These are phyloP conservation scores for Phenganax stokvisi DNA, from an alignment of 92 coral and sea anemone genomes.

Conservation along the genomic window DNA sequence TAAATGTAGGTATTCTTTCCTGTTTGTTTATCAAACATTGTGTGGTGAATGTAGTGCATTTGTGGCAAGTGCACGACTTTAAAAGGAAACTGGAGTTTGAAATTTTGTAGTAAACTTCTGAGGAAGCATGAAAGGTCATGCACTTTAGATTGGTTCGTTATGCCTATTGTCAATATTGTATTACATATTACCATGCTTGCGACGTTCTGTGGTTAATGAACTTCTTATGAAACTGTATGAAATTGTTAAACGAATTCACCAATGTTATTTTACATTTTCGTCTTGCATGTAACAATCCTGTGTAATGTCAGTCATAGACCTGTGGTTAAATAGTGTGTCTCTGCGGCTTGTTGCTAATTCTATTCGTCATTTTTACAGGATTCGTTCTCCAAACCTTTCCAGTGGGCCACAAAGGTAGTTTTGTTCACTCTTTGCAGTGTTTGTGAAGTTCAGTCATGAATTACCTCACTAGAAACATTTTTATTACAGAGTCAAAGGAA, in stretches of 20 bases:
- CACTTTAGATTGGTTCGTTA: too few relatives aligned
- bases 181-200: too few relatives aligned
- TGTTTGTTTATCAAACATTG: neutral
- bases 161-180: too few relatives aligned
- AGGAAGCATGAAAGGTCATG: too few relatives aligned
- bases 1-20: slow-evolving; percentile 15
- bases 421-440: neutral
- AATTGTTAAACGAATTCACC: too few relatives aligned
- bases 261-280: too few relatives aligned
- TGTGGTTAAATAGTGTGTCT: too few relatives aligned
- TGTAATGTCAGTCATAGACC: too few relatives aligned
- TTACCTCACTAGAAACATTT: neutral
- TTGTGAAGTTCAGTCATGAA: neutral
- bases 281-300: too few relatives aligned
- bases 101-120: too few relatives aligned
- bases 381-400: slow-evolving; percentile 28
- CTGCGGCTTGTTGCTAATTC: neutral
- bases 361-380: slow-evolving; percentile 2
- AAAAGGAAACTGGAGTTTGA: neutral
- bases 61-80: neutral
- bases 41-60: neutral
- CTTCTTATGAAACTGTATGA: too few relatives aligned
- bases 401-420: slow-evolving; percentile 33
- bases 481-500: slow-evolving; percentile 29
- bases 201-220: too few relatives aligned